These are phyloP conservation scores for Erebia ligea DNA, from an alignment of 2,888 invertebrate species.

Conservation along the genomic window DNA sequence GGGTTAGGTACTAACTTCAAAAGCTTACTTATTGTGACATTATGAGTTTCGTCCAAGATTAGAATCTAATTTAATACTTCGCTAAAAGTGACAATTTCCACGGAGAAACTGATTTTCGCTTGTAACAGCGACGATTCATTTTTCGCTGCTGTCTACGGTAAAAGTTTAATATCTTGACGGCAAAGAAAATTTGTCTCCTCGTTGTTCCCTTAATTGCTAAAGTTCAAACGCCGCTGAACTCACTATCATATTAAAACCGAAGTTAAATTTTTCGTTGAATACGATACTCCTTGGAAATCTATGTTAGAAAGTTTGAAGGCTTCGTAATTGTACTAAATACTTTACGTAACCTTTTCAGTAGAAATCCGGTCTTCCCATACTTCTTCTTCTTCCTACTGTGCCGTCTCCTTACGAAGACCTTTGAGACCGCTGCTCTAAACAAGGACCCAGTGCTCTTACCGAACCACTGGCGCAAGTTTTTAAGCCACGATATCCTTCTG, in stretches of 20 bases:
- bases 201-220: slow-evolving; percentile 44
- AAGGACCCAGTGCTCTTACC: too few relatives aligned
- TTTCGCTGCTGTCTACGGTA: slow-evolving; percentile 21
- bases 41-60: background rate
- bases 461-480: too few relatives aligned
- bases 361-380: too few relatives aligned
- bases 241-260: slow-evolving; percentile 18
- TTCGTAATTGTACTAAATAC: too few relatives aligned
- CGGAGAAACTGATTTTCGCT: slow-evolving; percentile 12
- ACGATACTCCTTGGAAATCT: slow-evolving; percentile 8
- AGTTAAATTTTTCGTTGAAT: slow-evolving; percentile 12
- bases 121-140: slow-evolving; percentile 14
- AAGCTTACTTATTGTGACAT: background rate
- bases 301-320: background rate
- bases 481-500: too few relatives aligned
- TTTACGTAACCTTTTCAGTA: too few relatives aligned
- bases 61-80: background rate
- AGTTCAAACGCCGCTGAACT: slow-evolving; percentile 37
- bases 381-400: too few relatives aligned
- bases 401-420: too few relatives aligned
- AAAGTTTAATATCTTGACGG: slow-evolving; percentile 35
- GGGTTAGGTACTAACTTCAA: background rate
- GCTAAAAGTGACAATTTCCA: slow-evolving; percentile 13
- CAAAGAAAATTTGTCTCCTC: slow-evolving; percentile 61
- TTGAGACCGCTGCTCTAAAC: too few relatives aligned